Evolutionary conservation across 1,140 invertebrate genomes (phyloP), one percentile per base, ranked within the genome.

Genomic region (Penaeus indicus): DNA sequence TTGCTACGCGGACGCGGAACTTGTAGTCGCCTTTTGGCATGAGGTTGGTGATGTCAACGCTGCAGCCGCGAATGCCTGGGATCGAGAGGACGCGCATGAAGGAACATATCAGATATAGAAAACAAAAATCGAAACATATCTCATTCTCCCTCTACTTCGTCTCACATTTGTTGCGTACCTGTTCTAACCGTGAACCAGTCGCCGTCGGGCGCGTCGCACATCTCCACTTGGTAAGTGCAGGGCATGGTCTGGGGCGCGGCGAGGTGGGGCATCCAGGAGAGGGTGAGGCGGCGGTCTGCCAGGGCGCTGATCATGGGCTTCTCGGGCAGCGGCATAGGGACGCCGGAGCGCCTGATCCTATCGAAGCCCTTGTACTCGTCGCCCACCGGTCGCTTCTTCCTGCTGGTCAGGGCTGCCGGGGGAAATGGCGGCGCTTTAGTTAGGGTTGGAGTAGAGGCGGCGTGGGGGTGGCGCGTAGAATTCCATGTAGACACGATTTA

Each of bases 221-320:
- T 98, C 94, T 99, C 98, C 72, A 99, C 95, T 92, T 96, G 95
- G 92, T 99, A 99, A 8, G 97, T 98, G 32, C 98, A 97, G 0
- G 97, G 97, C 89, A 95, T 94, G 67, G 96, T 93, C 0, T 96
- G 96, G 54, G 95, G 95, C 86, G 95, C 94, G 0, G 97, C 96
- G 47, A 98, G 96, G 8, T 97, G 97, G 5, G 98, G 97, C 91
- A 96, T 96, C 98, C 98, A 99, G 0, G 96, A 97, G 16, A 99
- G 93, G 0, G 97, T 97, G 27, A 97, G 94, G 82, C 96, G 95
- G 11, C 96, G 94, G 91, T 97, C 97, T 84, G 96, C 96, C 96
- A 98, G 97, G 18, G 96, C 95, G 13, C 96, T 96, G 90, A 99
- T 97, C 90, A 97, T 96, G 3, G 98, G 98, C 85, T 95, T 95